Base-by-base conservation (phyloP, 2,797 vertebrate genomes). In the Semaprochilodus insignis region DNA sequence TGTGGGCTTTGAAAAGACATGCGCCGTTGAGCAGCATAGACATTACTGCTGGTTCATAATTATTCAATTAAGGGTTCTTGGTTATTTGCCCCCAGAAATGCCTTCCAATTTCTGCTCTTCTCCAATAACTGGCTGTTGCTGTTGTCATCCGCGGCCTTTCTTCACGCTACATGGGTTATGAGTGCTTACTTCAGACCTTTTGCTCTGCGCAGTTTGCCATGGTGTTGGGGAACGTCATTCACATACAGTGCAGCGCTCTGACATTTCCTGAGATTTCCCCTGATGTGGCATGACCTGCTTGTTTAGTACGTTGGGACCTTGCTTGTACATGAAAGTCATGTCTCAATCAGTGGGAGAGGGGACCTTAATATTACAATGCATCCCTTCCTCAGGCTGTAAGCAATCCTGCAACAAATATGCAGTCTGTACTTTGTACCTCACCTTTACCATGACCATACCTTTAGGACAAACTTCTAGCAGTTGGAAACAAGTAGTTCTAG, bases 271-370 rank as follows among this genome's bases (percentile, higher is more conserved):
- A 70, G 54, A 62, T 59, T 59, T 70, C 73, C 73, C 52, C 2
- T 51, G 80, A 81, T 27, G 17, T 48, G 17, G 16, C 34, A 67
- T 25, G 69, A 52, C 69, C 69, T 71, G 40, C n/a, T 16, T 51
- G 31, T 55, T 81, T 57, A 27, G 48, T 55, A 65, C 60, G 11
- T 31, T 44, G 79, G 51, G 71, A 74, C 51, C 51, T 57, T 51
- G 63, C 17, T 36, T 69, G 52, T 75, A 75, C 63, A 51, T 81
- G 63, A 52, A 31, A 51, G 55, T 73, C 71, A 31, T 34, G 71
- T 3, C 48, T 55, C 66, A 51, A 71, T 77, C 57, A 70, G 27
- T 19, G 40, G 55, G 16, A 34, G 14, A 34, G 71, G 14, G 71
- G 27, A 19, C 27, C 51, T 19, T 19, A 34, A 16, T 44, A 25